Conservation (phyloP, 2,888 invertebrate genomes). For the Nematopogon swammerdamellus region DNA sequence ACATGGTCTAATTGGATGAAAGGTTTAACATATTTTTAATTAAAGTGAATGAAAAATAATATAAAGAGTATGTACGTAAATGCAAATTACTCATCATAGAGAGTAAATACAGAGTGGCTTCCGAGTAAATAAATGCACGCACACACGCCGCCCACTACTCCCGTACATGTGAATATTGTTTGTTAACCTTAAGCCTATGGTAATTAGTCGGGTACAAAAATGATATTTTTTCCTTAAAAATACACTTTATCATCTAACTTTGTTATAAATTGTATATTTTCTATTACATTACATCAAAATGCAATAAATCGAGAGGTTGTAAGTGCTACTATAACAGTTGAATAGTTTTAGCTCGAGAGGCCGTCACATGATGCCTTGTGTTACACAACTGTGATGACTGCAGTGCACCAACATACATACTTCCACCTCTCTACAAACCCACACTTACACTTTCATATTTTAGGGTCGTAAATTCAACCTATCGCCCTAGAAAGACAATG, state of each 20-base stretch:
- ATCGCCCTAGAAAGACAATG: too few species aligned
- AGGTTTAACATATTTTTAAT: too few species aligned
- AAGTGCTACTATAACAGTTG: background rate
- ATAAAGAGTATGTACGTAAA: too few species aligned
- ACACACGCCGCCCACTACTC: background rate
- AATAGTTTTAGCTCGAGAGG: background rate
- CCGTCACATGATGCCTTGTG: too few species aligned
- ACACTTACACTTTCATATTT: too few species aligned
- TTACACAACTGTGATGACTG: too few species aligned
- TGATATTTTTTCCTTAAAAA: slow-evolving; percentile 48
- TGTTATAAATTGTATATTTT: slow-evolving; percentile 43
- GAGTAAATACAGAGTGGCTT: background rate
- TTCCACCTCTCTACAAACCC: too few species aligned
- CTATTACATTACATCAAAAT: slow-evolving; percentile 38
- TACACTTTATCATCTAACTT: slow-evolving; percentile 40
- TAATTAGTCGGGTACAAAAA: slow-evolving; percentile 56
- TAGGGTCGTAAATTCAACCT: too few species aligned
- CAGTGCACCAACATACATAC: too few species aligned
- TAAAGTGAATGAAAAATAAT: too few species aligned
- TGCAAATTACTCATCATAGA: too few species aligned
- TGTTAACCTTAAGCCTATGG: slow-evolving; percentile 51
- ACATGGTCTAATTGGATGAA: too few species aligned
- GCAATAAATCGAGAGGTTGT: slow-evolving; percentile 14
- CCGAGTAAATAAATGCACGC: background rate
- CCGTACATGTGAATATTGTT: slow-evolving; percentile 13